phyloP scores from a whole-genome alignment of 2,888 invertebrate species.

The Drosophila pseudotalamancana region DNA sequence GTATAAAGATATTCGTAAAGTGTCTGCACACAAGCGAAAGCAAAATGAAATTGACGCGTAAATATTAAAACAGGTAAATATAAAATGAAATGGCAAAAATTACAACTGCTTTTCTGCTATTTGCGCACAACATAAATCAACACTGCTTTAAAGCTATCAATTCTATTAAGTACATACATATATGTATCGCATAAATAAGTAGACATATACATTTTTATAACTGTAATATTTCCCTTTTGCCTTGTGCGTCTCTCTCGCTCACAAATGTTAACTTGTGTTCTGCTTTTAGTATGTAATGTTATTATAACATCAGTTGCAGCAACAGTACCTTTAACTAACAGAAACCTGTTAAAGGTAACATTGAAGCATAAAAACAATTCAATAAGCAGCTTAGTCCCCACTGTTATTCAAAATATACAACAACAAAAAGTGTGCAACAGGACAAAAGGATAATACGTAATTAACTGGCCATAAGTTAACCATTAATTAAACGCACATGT shows the following conservation, averaged over 20 bases:
- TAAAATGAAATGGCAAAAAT: slow-evolving; percentile 52
- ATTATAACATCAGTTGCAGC: slow-evolving; percentile 1
- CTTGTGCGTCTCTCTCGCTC: neutral
- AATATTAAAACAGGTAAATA: slow-evolving; percentile 57
- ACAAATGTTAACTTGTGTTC: too few species aligned
- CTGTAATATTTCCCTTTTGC: neutral
- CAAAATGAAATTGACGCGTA: slow-evolving; percentile 64
- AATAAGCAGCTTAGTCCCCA: slow-evolving; percentile 35
- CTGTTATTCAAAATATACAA: slow-evolving; percentile 2
- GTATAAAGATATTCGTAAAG: slow-evolving; percentile 41
- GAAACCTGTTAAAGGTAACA: slow-evolving; percentile 18
- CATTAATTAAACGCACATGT: slow-evolving; percentile 71
- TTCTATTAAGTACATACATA: slow-evolving; percentile 1
- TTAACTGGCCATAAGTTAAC: slow-evolving; percentile 73
- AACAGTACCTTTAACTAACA: slow-evolving; percentile 13
- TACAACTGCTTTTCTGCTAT: slow-evolving; percentile 49
- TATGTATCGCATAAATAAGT: too few species aligned
- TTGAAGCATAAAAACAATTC: slow-evolving; percentile 4
- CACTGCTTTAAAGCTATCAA: slow-evolving; percentile 31
- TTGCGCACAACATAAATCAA: slow-evolving; percentile 43
- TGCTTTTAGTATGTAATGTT: neutral
- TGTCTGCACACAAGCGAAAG: slow-evolving; percentile 49
- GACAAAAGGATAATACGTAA: slow-evolving; percentile 49
- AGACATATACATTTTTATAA: neutral
- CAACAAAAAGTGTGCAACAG: neutral